Evolutionary conservation across 2,888 invertebrate genomes (phyloP), one percentile per base, ranked within the genome.

Genomic region (Platycheirus albimanus): DNA sequence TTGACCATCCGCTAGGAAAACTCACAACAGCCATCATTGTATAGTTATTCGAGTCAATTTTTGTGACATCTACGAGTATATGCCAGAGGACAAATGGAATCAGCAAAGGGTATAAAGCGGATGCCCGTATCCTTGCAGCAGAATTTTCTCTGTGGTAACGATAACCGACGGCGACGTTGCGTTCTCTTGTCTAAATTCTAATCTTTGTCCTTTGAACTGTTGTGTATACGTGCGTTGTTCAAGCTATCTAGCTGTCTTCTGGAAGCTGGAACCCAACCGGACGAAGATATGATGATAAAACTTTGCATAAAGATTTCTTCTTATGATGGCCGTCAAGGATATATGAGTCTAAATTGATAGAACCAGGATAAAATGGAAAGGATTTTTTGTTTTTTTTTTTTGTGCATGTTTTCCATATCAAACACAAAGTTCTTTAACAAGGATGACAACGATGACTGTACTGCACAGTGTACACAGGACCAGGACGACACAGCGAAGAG

Each of bases 21-120:
- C 66, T 47, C 64, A 38, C 58, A 52, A 36, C 66, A 54, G 13
- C 41, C 54, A 63, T 67, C 74, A 63, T 45, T 63, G 67, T 67
- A n/a, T n/a, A 61, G 52, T 79, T 61, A 61, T 67, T 79, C 54
- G 67, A 72, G 67, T 67, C 61, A 74, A 69, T 61, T 63, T 67
- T 33, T 41, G 47, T 49, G 67, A 74, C 67, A 79, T 67, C 61
- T 10, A 17, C 17, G 38, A 20, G 20, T 24, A 24, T 24, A 20
- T 56, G 20, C 47, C 64, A 47, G 66, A 61, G 79, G 74, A 63
- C 15, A 43, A 47, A 28, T 11, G 7, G 13, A 24, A 30, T 33
- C 43, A 24, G 10, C 17, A 52, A 17, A 30, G 8, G 20, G 45
- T 33, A n/a, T 28, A 30, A 43, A 45, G 30, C 45, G 24, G 45